Evolutionary conservation across 1,140 invertebrate genomes (phyloP), one percentile per base, ranked within the genome.

Genomic region (Nixonia krombeini): DNA sequence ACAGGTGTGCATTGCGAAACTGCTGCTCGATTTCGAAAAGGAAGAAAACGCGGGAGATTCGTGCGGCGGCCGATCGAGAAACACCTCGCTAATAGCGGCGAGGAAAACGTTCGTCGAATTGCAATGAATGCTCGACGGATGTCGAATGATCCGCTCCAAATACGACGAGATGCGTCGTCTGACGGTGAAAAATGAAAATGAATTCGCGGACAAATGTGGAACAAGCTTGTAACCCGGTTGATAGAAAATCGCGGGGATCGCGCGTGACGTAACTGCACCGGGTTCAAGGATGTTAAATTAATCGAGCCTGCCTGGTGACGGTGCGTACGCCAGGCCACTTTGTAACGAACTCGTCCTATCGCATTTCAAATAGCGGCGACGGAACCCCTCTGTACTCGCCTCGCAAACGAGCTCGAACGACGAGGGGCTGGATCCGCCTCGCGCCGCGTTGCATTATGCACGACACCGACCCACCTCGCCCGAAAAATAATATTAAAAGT

Each of bases 1-100:
- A 53, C 75, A 70, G 64, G 61, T 73, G 66, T 53, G 55, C 26
- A 46, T 10, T 51, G 23, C 21, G 21, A 21, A 21, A n/a, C n/a
- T n/a, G n/a, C n/a, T 21, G 21, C 21, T 21, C 21, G 6, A 3
- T 21, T 21, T 21, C 21, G n/a, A n/a, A n/a, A n/a, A n/a, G n/a
- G n/a, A n/a, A n/a, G n/a, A n/a, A n/a, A n/a, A n/a, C n/a, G n/a
- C n/a, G n/a, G n/a, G n/a, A n/a, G n/a, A n/a, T n/a, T n/a, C n/a
- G n/a, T n/a, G n/a, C n/a, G n/a, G n/a, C n/a, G n/a, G n/a, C n/a
- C n/a, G n/a, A n/a, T n/a, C n/a, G n/a, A n/a, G n/a, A n/a, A n/a
- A n/a, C n/a, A n/a, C 6, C 21, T 21, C 21, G 21, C 6, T 21
- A 21, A 21, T 21, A 21, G 2, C 21, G 21, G n/a, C n/a, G n/a